Conservation (phyloP, 2,797 vertebrate genomes). For the Sebastes oblongus region DNA sequence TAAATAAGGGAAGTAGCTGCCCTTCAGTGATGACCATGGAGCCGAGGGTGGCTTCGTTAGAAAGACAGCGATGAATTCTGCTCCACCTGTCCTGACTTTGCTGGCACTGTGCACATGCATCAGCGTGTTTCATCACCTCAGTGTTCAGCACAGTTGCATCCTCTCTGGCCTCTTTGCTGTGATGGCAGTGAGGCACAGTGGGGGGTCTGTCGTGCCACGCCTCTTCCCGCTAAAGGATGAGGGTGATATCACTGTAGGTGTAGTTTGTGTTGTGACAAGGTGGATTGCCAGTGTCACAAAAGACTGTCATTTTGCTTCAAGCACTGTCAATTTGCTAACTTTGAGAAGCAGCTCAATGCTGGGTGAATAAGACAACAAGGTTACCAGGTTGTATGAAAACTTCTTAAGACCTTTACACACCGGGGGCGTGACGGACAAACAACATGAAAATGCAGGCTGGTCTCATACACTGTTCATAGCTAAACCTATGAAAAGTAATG, state of each 20-base stretch:
- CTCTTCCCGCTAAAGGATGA: conserved; percentile 13
- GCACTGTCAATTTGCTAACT: background rate
- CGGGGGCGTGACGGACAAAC: background rate
- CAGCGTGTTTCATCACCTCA: conserved; percentile 44
- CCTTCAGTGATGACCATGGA: background rate
- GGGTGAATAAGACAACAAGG: background rate
- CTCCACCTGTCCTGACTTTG: conserved; percentile 6
- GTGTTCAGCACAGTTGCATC: conserved; percentile 25
- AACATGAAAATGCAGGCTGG: background rate
- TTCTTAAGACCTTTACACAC: background rate
- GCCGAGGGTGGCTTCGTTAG: conserved; percentile 1
- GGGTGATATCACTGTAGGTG: background rate
- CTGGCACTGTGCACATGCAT: conserved; percentile 38
- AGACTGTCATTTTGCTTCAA: background rate
- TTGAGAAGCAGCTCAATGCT: background rate
- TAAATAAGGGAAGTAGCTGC: conserved; percentile 3
- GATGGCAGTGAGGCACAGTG: background rate
- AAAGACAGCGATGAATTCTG: conserved; percentile 12
- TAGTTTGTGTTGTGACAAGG: background rate
- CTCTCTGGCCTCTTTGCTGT: conserved; percentile 4
- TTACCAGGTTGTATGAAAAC: background rate
- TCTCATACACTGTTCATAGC: background rate
- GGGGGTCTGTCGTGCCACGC: background rate
- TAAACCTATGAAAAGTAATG: background rate
- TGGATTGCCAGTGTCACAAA: conserved; percentile 1